Evolutionary conservation across 1,140 invertebrate genomes (phyloP).

Genomic region (Ceratitis capitata): DNA sequence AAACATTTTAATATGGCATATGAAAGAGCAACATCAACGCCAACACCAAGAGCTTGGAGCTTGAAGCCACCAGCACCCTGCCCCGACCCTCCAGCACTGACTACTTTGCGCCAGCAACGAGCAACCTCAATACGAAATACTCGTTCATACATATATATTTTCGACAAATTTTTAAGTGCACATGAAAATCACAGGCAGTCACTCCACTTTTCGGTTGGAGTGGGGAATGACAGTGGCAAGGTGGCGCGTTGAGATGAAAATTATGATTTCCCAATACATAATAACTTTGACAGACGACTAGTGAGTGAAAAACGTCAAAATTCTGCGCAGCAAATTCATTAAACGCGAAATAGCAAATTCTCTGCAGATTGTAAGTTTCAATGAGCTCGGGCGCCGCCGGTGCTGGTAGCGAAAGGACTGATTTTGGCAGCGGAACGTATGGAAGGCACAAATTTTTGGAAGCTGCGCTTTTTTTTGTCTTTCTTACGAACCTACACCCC

Average conservation of each 20-base stretch:
- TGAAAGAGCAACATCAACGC: not conserved
- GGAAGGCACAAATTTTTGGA: not conserved
- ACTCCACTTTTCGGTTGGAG: not conserved
- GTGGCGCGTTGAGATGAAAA: conserved; percentile 1
- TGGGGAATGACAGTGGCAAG: not conserved
- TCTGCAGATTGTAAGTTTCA: not conserved
- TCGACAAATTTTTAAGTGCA: conserved; percentile 32
- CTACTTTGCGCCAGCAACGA: not conserved
- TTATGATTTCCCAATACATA: conserved; percentile 34
- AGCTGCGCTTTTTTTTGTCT: not conserved
- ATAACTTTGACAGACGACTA: conserved; percentile 33
- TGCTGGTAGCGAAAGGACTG: not conserved
- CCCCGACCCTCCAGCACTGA: not conserved
- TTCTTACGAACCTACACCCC: not conserved
- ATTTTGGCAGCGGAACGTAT: too few species aligned
- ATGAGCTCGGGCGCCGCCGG: not conserved
- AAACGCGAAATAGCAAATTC: conserved; percentile 20
- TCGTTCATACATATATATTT: too few species aligned
- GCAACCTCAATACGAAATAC: not conserved
- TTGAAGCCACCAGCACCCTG: not conserved
- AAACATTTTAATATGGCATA: not conserved
- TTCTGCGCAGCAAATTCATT: conserved; percentile 8
- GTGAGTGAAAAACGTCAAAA: not conserved
- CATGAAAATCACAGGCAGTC: conserved; percentile 1
- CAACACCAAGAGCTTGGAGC: too few species aligned